These are phyloP conservation scores for Apamea sordens DNA, from an alignment of 2,888 invertebrate genomes.

Conservation along the genomic window DNA sequence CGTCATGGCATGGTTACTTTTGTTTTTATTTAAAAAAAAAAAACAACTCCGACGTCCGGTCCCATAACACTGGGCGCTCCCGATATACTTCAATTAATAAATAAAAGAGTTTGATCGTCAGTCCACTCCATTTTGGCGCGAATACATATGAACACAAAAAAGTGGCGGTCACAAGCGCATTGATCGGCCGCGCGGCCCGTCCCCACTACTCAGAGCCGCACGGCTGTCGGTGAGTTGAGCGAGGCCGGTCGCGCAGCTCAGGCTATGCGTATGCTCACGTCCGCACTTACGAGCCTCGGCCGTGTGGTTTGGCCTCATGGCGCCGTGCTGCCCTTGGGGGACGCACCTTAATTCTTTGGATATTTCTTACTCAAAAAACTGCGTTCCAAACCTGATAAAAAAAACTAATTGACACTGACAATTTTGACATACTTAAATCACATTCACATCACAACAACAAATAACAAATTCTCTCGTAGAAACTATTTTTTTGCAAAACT, in stretches of 20 bases:
- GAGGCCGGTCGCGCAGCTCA: too few species aligned
- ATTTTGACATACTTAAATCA: neutral
- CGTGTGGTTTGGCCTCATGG: neutral
- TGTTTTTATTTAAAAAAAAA: too few species aligned
- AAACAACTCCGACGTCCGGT: neutral
- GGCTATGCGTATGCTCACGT: too few species aligned
- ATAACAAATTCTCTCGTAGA: neutral
- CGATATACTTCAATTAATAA: neutral
- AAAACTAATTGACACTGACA: constrained; percentile 9
- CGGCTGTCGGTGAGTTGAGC: neutral
- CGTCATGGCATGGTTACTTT: neutral
- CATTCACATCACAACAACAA: constrained; percentile 3
- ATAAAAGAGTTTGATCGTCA: neutral
- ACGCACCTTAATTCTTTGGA: neutral
- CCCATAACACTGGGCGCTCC: neutral
- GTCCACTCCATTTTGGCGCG: neutral
- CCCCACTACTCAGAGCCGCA: neutral
- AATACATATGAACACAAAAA: neutral
- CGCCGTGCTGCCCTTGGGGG: neutral
- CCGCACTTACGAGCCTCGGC: neutral
- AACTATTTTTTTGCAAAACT: neutral
- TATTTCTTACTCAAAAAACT: neutral
- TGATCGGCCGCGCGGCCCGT: neutral
- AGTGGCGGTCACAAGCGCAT: neutral
- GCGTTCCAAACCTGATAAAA: neutral